A percentile compares a stretch with the other conserved stretches of the same genome.
These are phyloP conservation scores for Proteles cristata DNA, from an alignment of 2,113 vertebrate genomes.

Conservation along the genomic window DNA sequence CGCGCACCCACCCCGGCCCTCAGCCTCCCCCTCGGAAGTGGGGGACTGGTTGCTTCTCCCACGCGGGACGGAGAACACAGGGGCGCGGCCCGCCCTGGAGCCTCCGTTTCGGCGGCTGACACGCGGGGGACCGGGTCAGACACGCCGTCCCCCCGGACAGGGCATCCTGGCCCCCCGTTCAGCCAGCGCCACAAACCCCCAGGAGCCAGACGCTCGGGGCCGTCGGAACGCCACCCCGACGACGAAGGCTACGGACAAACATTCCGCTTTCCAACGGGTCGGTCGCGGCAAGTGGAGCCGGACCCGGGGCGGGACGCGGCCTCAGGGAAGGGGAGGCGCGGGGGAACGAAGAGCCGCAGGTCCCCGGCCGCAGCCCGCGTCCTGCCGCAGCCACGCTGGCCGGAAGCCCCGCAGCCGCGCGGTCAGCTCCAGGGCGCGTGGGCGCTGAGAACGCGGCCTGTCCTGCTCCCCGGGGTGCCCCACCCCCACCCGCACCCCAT, in stretches of 20 bases:
- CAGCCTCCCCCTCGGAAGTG: neutral
- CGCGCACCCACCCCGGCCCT: neutral
- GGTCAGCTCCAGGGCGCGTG: rapidly evolving
- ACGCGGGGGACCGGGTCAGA: neutral
- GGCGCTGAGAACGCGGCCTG: rapidly evolving
- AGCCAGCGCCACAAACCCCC: neutral
- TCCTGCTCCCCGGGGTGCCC: neutral
- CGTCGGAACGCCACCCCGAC: neutral
- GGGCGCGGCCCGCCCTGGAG: neutral
- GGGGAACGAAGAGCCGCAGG: neutral
- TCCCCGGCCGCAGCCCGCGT: rapidly evolving
- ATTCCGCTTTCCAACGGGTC: neutral
- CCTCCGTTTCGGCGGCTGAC: neutral
- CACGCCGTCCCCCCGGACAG: neutral
- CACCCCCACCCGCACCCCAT: neutral
- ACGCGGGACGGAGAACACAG: neutral
- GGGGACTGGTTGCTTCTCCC: neutral
- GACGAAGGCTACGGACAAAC: neutral
- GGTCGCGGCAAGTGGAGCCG: rapidly evolving
- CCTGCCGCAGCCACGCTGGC: neutral
- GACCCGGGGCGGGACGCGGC: rapidly evolving
- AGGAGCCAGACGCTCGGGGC: neutral
- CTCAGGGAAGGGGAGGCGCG: neutral
- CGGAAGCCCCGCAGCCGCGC: rapidly evolving
- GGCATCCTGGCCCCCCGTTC: rapidly evolving